Percentiles rank a stretch among this genome's conserved stretches.
Conservation (phyloP, 1,140 invertebrate species). For the Argopecten irradians region DNA sequence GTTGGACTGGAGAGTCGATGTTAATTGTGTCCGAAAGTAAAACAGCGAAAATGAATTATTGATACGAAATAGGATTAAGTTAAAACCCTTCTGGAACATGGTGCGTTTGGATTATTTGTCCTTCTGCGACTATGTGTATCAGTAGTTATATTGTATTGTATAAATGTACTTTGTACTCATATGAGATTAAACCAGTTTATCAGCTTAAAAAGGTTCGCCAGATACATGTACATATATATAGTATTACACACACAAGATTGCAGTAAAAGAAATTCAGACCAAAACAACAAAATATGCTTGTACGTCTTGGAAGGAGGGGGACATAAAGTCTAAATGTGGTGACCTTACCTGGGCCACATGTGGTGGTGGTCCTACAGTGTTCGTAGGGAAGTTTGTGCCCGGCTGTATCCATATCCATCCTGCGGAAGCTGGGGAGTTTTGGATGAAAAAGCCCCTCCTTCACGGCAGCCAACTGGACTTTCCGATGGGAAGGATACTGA, state of each 20-base stretch:
- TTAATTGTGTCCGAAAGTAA: no score
- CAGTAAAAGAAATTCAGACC: neutral
- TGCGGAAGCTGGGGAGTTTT: conserved; percentile 70
- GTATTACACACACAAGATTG: neutral
- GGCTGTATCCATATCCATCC: conserved; percentile 76
- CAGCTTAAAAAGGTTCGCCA: neutral
- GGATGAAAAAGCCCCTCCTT: conserved; percentile 75
- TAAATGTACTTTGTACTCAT: neutral
- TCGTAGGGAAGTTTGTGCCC: conserved; percentile 74
- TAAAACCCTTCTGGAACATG: neutral
- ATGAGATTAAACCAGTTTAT: neutral
- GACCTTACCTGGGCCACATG: conserved; percentile 69
- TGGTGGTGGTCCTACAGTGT: conserved; percentile 73
- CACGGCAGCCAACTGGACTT: conserved; percentile 72
- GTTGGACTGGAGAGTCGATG: no score
- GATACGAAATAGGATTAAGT: neutral
- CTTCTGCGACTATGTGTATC: neutral
- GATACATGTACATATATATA: neutral
- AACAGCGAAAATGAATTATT: neutral
- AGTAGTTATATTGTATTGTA: neutral
- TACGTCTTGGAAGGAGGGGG: neutral
- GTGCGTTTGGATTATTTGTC: neutral
- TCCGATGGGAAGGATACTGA: conserved; percentile 67
- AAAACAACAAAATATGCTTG: neutral
- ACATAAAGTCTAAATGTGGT: neutral